A percentile compares a stretch with the other conserved stretches of the same genome.
phyloP scores from a whole-genome alignment of 2,888 invertebrate genomes.

The Spodoptera littoralis region DNA sequence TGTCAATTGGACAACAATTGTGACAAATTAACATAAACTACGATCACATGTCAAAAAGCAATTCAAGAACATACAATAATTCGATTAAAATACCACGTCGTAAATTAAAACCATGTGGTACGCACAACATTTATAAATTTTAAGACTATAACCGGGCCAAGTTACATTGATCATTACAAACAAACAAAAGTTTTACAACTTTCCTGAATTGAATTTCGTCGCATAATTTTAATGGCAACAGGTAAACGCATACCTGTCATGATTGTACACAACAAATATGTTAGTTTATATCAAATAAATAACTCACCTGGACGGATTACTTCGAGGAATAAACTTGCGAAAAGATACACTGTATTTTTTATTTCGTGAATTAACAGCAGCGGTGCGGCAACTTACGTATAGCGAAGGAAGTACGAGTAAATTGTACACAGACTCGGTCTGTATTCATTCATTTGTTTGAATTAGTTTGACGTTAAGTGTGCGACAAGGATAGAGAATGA shows the following conservation, averaged over 20 bases:
- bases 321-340: slow-evolving; percentile 24
- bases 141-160: slow-evolving; percentile 40
- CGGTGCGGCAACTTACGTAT: slow-evolving; percentile 62
- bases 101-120: slow-evolving; percentile 52
- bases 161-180: slow-evolving; percentile 32
- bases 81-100: slow-evolving; percentile 27
- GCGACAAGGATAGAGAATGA: slow-evolving; percentile 49
- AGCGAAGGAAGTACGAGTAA: slow-evolving; percentile 39
- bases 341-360: slow-evolving; percentile 35
- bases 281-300: slow-evolving; percentile 12
- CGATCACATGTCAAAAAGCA: slow-evolving; percentile 28
- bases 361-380: slow-evolving; percentile 46
- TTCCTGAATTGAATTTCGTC: slow-evolving; percentile 39
- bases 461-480: slow-evolving; percentile 59
- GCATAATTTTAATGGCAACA: slow-evolving; percentile 37
- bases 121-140: slow-evolving; percentile 26
- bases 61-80: slow-evolving; percentile 7
- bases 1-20: slow-evolving; percentile 24
- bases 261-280: slow-evolving; percentile 3
- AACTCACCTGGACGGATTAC: slow-evolving; percentile 44
- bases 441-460: slow-evolving; percentile 59
- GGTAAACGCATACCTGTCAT: slow-evolving; percentile 39
- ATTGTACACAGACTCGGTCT: slow-evolving; percentile 31
- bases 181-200: slow-evolving; percentile 35
- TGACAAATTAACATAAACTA: slow-evolving; percentile 21